phyloP scores from a whole-genome alignment of 2,797 vertebrate genomes.

The Ptychadena robeensis region DNA sequence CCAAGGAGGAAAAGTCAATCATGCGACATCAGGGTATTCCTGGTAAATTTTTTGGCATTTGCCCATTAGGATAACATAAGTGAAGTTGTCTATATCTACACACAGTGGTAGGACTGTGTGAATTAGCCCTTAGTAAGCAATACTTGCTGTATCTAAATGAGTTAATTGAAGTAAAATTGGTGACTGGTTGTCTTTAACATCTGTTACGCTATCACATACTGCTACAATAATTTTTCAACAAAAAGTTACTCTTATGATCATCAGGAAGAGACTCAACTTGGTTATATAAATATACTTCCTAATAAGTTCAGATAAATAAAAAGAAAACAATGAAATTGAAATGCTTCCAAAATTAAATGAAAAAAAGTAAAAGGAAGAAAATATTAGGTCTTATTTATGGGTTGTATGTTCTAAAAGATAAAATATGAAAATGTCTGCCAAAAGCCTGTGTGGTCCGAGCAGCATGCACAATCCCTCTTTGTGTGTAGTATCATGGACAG shows the following conservation, averaged over 20 bases:
- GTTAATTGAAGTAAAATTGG: not conserved
- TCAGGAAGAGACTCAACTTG: not conserved
- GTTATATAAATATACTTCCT: not conserved
- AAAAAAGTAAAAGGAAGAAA: not conserved
- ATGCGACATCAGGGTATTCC: no score
- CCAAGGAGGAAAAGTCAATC: no score
- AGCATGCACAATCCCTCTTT: constrained; percentile 14
- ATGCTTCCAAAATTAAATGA: not conserved
- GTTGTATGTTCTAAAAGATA: not conserved
- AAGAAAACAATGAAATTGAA: not conserved
- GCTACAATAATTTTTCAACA: not conserved
- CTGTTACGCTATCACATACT: not conserved
- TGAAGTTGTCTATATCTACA: no score
- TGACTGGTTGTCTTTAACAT: not conserved
- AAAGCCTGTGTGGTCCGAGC: constrained; percentile 20
- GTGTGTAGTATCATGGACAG: not conserved
- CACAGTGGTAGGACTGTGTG: no score
- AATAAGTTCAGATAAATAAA: not conserved
- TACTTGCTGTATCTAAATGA: not conserved
- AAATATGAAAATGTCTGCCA: constrained; percentile 5
- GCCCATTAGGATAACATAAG: no score
- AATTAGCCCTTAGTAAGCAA: not conserved
- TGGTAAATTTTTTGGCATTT: no score
- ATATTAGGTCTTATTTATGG: constrained; percentile 39
- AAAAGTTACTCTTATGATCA: not conserved